phyloP scores from a whole-genome alignment of 2,113 vertebrate species.

The Pterocles burchelli region DNA sequence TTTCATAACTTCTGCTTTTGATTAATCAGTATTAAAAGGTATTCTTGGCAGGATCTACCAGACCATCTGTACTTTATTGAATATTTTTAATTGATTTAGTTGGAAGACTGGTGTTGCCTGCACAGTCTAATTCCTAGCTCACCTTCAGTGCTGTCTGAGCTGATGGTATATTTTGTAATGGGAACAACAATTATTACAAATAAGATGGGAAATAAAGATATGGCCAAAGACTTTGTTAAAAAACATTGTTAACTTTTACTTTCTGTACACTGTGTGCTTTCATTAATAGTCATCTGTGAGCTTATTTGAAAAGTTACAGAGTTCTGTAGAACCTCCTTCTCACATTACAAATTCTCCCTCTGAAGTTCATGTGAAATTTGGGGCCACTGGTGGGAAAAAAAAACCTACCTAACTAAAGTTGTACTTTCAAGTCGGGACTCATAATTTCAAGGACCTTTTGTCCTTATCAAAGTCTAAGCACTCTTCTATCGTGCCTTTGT shows the following conservation, averaged over 20 bases:
- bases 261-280: background rate
- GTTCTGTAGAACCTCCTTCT: background rate
- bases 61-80: background rate
- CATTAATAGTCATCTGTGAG: background rate
- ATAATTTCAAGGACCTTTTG: background rate
- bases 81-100: background rate
- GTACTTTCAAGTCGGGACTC: background rate
- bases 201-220: background rate
- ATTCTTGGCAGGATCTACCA: background rate
- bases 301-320: background rate
- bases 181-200: background rate
- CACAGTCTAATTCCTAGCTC: background rate
- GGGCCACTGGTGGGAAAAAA: background rate
- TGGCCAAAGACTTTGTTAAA: background rate
- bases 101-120: background rate
- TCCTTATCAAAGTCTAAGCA: background rate
- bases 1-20: slow-evolving; percentile 7
- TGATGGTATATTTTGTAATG: background rate
- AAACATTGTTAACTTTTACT: background rate
- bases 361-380: background rate
- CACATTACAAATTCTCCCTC: background rate
- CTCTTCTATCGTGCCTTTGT: background rate
- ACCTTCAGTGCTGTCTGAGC: background rate
- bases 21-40: background rate
- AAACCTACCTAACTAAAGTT: background rate